Percentiles rank a stretch among this genome's conserved stretches.
Evolutionary conservation across 1,140 invertebrate genomes (phyloP).

Genomic region (Solenopsis invicta): DNA sequence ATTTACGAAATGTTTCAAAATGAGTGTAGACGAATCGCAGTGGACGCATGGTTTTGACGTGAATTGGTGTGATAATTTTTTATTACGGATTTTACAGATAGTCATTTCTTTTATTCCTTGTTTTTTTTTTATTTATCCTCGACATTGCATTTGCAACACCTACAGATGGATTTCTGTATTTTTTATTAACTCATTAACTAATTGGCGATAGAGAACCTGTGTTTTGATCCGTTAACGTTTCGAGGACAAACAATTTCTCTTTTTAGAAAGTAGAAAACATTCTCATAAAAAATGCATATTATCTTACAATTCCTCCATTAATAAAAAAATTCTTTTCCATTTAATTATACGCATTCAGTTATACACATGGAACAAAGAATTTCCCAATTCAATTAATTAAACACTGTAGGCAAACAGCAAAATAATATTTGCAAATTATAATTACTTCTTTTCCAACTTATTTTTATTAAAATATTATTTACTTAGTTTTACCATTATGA

Average conservation of each 20-base stretch:
- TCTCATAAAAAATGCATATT: slow-evolving; percentile 26
- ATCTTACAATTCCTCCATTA: slow-evolving; percentile 27
- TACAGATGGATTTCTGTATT: slow-evolving; percentile 55
- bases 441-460: neutral
- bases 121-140: slow-evolving; percentile 54
- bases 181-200: slow-evolving; percentile 67
- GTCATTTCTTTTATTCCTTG: slow-evolving; percentile 41
- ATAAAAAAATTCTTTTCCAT: slow-evolving; percentile 3
- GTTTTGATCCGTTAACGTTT: slow-evolving; percentile 37
- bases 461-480: slow-evolving; percentile 13
- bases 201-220: slow-evolving; percentile 30
- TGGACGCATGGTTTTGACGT: slow-evolving; percentile 84
- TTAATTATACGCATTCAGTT: neutral
- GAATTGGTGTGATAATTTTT: slow-evolving; percentile 76
- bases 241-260: slow-evolving; percentile 5
- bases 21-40: slow-evolving; percentile 78
- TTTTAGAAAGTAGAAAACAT: slow-evolving; percentile 20
- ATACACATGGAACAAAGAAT: neutral
- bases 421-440: slow-evolving; percentile 11
- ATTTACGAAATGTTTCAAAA: slow-evolving; percentile 76
- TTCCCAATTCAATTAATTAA: neutral
- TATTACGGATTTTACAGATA: slow-evolving; percentile 68
- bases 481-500: neutral
- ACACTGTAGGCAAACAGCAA: neutral
- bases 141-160: slow-evolving; percentile 76